phyloP scores from a whole-genome alignment of 2,888 invertebrate genomes.

The Carabus problematicus region DNA sequence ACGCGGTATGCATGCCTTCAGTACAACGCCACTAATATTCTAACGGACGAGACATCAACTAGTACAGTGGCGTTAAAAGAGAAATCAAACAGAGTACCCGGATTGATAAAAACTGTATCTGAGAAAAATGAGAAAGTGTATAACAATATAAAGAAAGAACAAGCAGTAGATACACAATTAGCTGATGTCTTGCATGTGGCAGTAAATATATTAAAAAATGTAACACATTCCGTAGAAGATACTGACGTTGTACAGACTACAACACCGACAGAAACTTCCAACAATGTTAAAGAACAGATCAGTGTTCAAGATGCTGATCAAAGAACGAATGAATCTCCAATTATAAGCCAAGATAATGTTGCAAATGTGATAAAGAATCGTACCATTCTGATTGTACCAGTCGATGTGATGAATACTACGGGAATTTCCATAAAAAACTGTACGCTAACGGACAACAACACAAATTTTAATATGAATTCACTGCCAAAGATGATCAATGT shows the following conservation, averaged over 20 bases:
- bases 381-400: conserved; percentile 10
- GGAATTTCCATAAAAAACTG: conserved; percentile 25
- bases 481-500: conserved; percentile 17
- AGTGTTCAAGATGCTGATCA: not conserved
- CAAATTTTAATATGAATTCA: conserved; percentile 8
- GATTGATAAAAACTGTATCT: not conserved
- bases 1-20: conserved; percentile 29
- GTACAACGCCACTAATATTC: too few species aligned
- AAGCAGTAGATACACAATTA: not conserved
- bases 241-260: not conserved
- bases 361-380: too few species aligned
- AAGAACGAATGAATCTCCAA: not conserved
- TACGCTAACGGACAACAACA: conserved; percentile 3
- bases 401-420: not conserved
- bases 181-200: not conserved
- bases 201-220: too few species aligned
- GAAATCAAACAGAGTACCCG: not conserved
- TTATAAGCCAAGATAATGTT: not conserved
- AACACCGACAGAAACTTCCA: not conserved
- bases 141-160: not conserved
- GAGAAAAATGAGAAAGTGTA: not conserved
- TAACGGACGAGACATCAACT: not conserved
- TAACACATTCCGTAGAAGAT: not conserved
- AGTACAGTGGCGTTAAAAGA: not conserved
- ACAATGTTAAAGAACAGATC: conserved; percentile 9